Conservation (phyloP, 2,797 vertebrate genomes). For the Lemur catta region DNA sequence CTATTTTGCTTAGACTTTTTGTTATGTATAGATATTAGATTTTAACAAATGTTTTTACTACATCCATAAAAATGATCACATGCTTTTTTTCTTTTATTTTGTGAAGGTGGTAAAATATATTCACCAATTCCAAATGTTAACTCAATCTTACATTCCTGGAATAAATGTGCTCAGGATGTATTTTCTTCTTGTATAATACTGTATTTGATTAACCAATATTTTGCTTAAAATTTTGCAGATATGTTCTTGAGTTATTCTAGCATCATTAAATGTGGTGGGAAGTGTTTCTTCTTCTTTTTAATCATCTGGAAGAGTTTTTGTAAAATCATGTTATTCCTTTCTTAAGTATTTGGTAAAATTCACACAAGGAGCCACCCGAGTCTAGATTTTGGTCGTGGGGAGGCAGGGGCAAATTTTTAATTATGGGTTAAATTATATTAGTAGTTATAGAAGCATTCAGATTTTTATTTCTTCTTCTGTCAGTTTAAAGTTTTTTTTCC, state of each 20-base stretch:
- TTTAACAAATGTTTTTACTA: neutral
- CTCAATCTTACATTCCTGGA: neutral
- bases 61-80: neutral
- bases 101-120: neutral
- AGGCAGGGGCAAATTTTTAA: neutral
- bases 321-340: neutral
- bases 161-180: neutral
- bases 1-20: neutral
- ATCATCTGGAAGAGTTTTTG: neutral
- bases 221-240: neutral
- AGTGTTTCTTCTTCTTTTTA: neutral
- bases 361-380: neutral
- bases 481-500: neutral
- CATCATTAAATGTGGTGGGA: neutral
- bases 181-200: neutral
- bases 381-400: neutral
- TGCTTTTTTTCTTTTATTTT: neutral
- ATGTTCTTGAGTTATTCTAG: neutral
- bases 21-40: neutral
- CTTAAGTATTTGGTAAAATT: neutral
- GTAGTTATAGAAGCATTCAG: neutral
- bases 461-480: neutral
- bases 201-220: neutral
- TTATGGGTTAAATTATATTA: neutral
- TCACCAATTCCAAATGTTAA: neutral